Evolutionary conservation across 2,113 vertebrate genomes (phyloP).

Genomic region (Ctenodactylus gundi): DNA sequence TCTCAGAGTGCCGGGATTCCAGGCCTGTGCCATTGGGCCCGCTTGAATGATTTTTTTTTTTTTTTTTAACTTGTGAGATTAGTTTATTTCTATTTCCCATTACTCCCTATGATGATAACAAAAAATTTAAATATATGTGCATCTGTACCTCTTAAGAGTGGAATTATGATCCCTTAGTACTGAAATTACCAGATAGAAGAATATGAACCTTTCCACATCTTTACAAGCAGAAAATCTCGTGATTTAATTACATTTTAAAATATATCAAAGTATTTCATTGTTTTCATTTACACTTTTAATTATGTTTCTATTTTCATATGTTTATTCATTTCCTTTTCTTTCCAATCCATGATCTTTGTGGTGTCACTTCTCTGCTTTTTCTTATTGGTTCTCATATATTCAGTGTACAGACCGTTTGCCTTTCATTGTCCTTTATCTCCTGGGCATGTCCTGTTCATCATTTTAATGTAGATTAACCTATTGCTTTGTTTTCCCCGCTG

Average conservation of each 20-base stretch:
- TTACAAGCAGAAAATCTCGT: background rate
- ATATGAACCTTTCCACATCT: background rate
- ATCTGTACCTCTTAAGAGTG: background rate
- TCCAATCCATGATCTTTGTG: background rate
- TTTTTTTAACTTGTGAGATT: background rate
- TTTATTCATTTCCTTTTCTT: background rate
- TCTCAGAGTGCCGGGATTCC: too few species aligned
- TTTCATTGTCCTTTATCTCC: background rate
- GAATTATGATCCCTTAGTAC: background rate
- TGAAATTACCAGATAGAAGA: background rate
- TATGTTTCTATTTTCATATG: background rate
- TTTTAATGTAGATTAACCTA: background rate
- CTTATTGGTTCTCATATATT: background rate
- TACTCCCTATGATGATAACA: background rate
- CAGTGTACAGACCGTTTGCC: background rate
- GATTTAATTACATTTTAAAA: background rate
- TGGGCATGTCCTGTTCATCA: background rate
- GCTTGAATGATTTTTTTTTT: background rate
- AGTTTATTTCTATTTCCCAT: background rate
- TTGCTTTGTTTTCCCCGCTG: background rate
- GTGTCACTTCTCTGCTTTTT: background rate
- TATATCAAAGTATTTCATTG: background rate
- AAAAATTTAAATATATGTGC: background rate
- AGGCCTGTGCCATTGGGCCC: too few species aligned
- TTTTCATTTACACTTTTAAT: background rate